Base-by-base conservation (phyloP, 2,888 invertebrate species). In the Syritta pipiens region DNA sequence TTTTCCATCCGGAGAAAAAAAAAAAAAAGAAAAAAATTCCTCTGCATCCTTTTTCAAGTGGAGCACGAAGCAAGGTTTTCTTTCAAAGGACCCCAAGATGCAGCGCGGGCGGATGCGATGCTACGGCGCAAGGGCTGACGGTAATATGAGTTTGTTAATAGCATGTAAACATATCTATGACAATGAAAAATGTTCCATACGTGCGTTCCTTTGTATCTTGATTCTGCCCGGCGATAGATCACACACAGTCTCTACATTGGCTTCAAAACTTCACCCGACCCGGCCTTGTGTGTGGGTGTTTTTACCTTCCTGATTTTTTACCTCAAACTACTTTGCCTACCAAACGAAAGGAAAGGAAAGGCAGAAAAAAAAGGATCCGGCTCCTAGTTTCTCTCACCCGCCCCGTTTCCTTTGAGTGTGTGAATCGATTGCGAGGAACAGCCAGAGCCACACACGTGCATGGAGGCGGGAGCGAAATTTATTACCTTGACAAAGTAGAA, bases 121-220 rank as follows among this genome's bases (percentile, higher is more conserved):
- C n/a, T n/a, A n/a, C n/a, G n/a, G n/a, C n/a, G n/a, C n/a, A n/a
- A n/a, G 9, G 14, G 7, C 37, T 17, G 17, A 17, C 14, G 26
- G 28, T 30, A 55, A 67, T 60, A 57, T 63, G 68, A 75, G 62
- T 75, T 75, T 68, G 75, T 75, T 75, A 75, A 75, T 68, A 57
- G 68, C 32, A 55, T 75, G 75, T 75, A 68, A 68, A 68, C 48
- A 68, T 55, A 49, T 62, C 53, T 44, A 44, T 32, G 53, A 53
- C 53, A 53, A 53, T 51, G 53, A 65, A 28, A 53, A 44, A 65
- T 65, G 32, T 24, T 53, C 5, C 19, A 19, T 32, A 26, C 42
- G 32, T 53, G 65, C 24, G 28, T 37, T 24, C 19, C 32, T n/a
- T 14, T 59, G 22, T 46, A 46, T 28, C 30, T 32, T 32, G 32